Conservation (phyloP, 2,888 invertebrate species). For the Habrosyne pyritoides region DNA sequence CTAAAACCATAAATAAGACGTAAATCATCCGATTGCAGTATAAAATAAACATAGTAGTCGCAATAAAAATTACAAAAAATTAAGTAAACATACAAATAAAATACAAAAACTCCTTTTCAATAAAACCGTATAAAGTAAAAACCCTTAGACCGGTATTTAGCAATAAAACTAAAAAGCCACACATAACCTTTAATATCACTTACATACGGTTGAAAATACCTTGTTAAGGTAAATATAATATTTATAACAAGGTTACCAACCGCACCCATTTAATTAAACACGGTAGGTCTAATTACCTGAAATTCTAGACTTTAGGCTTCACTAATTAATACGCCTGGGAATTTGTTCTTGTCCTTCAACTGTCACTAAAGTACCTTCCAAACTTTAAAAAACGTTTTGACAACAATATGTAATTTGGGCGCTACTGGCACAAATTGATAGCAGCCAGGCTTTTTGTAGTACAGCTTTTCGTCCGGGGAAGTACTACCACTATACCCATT, state of each 20-base stretch:
- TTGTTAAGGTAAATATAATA: not conserved
- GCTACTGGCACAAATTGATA: no score
- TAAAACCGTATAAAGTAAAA: no score
- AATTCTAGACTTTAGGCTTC: not conserved
- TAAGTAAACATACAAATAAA: constrained; percentile 1
- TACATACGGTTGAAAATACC: not conserved
- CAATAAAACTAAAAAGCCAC: not conserved
- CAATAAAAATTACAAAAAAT: not conserved
- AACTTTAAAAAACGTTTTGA: no score
- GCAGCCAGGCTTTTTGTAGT: no score
- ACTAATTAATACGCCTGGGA: constrained; percentile 3
- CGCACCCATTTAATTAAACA: not conserved
- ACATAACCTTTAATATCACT: not conserved
- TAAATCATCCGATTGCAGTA: no score
- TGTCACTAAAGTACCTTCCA: no score
- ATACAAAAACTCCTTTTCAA: not conserved
- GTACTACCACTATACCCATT: no score
- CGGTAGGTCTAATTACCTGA: not conserved
- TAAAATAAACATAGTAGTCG: no score
- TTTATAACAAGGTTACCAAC: not conserved
- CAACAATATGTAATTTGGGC: no score
- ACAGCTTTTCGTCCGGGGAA: no score
- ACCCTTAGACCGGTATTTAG: not conserved
- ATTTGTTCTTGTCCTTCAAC: not conserved
- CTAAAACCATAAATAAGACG: no score